phyloP scores from a whole-genome alignment of 2,797 vertebrate species.

The Meriones psammophilus region DNA sequence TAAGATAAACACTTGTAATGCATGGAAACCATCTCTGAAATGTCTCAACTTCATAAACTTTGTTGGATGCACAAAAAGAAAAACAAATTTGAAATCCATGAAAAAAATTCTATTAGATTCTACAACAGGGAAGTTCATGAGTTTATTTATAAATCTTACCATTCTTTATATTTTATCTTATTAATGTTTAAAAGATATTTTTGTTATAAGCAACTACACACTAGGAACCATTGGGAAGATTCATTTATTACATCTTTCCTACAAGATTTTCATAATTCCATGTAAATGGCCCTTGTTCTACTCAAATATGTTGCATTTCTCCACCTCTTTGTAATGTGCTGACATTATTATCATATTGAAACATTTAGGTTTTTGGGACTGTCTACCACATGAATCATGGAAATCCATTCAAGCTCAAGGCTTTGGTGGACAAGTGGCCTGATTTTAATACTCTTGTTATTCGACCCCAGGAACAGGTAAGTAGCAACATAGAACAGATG shows the following conservation, averaged over 20 bases:
- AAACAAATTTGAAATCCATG: background rate
- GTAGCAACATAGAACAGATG: background rate
- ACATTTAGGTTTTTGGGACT: slow-evolving; percentile 70
- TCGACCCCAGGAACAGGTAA: slow-evolving; percentile 67
- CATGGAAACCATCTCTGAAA: background rate
- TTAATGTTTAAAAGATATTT: background rate
- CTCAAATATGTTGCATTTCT: background rate
- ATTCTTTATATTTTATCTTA: background rate
- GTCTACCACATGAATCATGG: slow-evolving; percentile 72
- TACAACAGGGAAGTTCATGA: background rate
- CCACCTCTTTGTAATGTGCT: background rate
- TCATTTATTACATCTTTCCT: background rate
- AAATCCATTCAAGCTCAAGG: slow-evolving; percentile 74
- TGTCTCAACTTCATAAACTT: background rate
- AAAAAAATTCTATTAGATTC: background rate
- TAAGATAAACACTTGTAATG: background rate
- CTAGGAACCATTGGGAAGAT: background rate
- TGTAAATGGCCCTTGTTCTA: background rate
- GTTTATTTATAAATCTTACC: background rate
- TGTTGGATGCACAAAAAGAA: background rate
- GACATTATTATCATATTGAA: background rate
- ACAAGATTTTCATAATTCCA: background rate
- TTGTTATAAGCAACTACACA: background rate
- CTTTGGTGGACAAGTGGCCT: slow-evolving; percentile 74
- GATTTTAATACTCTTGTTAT: slow-evolving; percentile 77